Percentiles rank a stretch among this genome's conserved stretches.
Conservation (phyloP, 2,797 vertebrate species). For the Artibeus jamaicensis region DNA sequence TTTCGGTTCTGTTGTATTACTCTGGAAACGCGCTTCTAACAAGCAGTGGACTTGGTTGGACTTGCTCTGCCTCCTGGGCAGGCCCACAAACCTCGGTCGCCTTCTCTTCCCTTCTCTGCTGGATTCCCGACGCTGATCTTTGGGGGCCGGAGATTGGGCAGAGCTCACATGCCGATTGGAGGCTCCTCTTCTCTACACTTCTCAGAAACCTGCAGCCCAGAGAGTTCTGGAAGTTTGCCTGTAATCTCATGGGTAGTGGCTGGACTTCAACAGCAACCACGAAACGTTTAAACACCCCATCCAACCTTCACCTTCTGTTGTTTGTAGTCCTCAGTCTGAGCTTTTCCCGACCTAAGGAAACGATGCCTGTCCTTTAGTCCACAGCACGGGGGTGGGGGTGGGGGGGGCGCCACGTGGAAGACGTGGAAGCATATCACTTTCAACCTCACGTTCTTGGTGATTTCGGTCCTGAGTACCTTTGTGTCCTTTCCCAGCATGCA, state of each 20-base stretch:
- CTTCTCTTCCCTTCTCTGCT: not conserved
- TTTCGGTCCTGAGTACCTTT: not conserved
- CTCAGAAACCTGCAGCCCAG: not conserved
- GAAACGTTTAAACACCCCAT: not conserved
- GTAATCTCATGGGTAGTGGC: not conserved
- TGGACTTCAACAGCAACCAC: not conserved
- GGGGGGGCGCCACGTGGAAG: not conserved
- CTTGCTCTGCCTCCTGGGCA: not conserved
- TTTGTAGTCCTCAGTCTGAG: not conserved
- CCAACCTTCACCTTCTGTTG: not conserved
- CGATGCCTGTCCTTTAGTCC: fast-evolving
- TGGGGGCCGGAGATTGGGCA: not conserved
- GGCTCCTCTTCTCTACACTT: not conserved
- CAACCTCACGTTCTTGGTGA: fast-evolving
- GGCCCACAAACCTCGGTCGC: too few species aligned
- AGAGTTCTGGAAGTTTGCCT: not conserved
- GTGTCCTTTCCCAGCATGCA: not conserved
- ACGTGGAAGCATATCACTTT: not conserved
- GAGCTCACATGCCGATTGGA: not conserved
- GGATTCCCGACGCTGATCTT: not conserved
- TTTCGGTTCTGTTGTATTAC: not conserved
- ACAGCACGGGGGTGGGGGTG: not conserved
- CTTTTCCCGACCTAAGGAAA: not conserved
- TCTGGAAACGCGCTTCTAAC: not conserved
- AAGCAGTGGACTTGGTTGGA: not conserved